Conservation (phyloP, 2,113 vertebrate species). For the Meleagris gallopavo region DNA sequence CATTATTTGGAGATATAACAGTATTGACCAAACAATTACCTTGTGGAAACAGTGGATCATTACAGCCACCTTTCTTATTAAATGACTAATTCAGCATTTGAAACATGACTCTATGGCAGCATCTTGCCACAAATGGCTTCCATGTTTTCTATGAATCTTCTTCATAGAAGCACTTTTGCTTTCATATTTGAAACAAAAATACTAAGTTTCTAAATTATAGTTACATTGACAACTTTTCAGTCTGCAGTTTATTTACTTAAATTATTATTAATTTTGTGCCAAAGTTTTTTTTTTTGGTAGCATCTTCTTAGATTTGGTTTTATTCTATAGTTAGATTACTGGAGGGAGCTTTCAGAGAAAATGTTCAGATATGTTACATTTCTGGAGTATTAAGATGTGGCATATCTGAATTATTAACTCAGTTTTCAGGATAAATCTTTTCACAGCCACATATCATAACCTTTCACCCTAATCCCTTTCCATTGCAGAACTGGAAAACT, state of each 20-base stretch:
- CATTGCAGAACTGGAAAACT: not conserved
- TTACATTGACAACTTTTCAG: not conserved
- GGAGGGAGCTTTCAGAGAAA: not conserved
- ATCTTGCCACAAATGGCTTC: not conserved
- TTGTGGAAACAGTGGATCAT: conserved; percentile 30
- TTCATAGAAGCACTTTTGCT: not conserved
- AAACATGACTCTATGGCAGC: not conserved
- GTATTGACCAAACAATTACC: conserved; percentile 58
- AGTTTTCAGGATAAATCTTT: not conserved
- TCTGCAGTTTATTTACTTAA: not conserved
- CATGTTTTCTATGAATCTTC: not conserved
- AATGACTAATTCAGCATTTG: conserved; percentile 26
- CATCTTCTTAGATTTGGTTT: not conserved
- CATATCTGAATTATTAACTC: not conserved
- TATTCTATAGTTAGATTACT: not conserved
- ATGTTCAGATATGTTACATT: not conserved
- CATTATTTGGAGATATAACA: conserved; percentile 37
- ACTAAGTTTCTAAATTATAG: not conserved
- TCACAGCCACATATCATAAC: not conserved
- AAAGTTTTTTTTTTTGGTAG: not conserved
- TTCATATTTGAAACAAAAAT: not conserved
- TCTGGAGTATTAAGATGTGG: not conserved
- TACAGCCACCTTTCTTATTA: not conserved
- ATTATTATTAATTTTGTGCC: not conserved
- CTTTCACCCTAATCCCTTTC: not conserved